Base-by-base conservation (phyloP, 2,888 invertebrate species). In the Phyllotreta cruciferae region DNA sequence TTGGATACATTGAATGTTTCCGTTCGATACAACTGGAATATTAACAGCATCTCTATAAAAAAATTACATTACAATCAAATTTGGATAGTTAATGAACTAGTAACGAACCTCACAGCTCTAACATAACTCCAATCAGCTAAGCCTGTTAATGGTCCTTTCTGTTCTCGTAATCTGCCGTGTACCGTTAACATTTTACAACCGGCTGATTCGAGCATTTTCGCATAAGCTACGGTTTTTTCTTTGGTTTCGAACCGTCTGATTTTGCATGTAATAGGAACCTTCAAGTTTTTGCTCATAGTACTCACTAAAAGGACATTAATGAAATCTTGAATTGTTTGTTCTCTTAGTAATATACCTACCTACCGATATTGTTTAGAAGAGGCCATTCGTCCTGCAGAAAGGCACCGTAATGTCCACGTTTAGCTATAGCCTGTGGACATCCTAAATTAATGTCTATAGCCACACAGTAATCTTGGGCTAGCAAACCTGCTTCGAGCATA, bases 361-460 rank as follows among this genome's bases (percentile, higher is more conserved):
- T 82, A 95, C 96, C 92, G 78, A 98, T 96, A 73, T 88, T 84
- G 63, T 86, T 82, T 35, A 98, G 81, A 35, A 97, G 84, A 14
- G 90, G 85, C 98, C 98, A 98, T 74, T 98, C 96, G 76, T 98
- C 96, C 83, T 97, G 96, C 36, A 99, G 85, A 82, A 93, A 99
- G 34, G 98, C 90, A 9, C 98, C 98, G 83, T 99, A 99, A 81
- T 90, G 92, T 6, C 99, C 99, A 71, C 96, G 85, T 78, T 93
- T 94, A 0, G 99, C 99, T 74, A 99, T 98, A 13, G 94, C 91
- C 82, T 99, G 99, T 0, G 99, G 98, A 81, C 99, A 99, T 3
- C 99, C 99, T 66, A 99, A 86, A 83, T 99, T 99, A 56, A 99
- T 87, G 81, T 99, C 99, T 66, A 99, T 89, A 6, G 94, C 98